phyloP scores from a whole-genome alignment of 2,797 vertebrate genomes.

The Siniperca scherzeri region DNA sequence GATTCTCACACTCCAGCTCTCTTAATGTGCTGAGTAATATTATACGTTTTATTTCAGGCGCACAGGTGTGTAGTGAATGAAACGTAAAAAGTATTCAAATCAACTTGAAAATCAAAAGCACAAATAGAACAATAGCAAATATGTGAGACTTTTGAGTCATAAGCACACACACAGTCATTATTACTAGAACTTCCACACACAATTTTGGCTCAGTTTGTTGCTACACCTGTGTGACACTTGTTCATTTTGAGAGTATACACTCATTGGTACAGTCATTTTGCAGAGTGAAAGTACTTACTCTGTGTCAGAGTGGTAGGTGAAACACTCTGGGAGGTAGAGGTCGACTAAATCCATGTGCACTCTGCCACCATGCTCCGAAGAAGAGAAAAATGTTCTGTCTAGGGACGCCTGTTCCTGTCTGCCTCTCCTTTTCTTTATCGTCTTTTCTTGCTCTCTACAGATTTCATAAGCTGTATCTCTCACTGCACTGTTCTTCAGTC shows the following conservation, averaged over 20 bases:
- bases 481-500: conserved; percentile 27
- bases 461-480: conserved; percentile 19
- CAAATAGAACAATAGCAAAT: background rate
- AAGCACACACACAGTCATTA: background rate
- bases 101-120: background rate
- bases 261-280: background rate
- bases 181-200: background rate
- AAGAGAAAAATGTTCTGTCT: conserved; percentile 29
- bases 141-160: background rate
- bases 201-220: background rate
- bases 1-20: background rate
- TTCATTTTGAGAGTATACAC: background rate
- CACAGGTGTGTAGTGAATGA: background rate
- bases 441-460: background rate
- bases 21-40: background rate
- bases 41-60: background rate
- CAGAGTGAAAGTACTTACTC: conserved; percentile 75
- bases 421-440: background rate
- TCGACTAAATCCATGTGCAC: conserved; percentile 84
- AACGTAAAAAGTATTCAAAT: background rate
- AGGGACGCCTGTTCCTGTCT: conserved; percentile 11
- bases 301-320: conserved; percentile 82
- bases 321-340: conserved; percentile 84
- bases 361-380: conserved; percentile 74
- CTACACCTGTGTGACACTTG: conserved; percentile 12